Percentiles rank a stretch among this genome's conserved stretches.
Evolutionary conservation across 92 coral and sea anemone genomes (phyloP).

Genomic region (Zoanthus solanderi): DNA sequence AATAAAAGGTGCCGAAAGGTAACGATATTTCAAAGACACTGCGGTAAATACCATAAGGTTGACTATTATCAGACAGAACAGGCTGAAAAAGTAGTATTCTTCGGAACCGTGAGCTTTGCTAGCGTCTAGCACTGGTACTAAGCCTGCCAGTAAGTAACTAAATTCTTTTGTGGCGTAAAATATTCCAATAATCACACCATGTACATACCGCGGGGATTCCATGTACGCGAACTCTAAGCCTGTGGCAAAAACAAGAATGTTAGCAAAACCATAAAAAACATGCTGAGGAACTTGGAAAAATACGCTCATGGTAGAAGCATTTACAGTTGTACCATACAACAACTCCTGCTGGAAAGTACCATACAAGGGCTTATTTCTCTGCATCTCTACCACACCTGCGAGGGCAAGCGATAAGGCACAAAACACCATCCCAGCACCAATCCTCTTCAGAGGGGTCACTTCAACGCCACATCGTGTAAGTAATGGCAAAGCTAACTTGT

Average conservation of each 20-base stretch:
- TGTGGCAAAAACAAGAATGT: background rate
- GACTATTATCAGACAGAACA: too few species aligned
- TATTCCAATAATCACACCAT: too few species aligned
- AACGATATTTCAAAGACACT: too few species aligned
- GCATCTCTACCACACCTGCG: slow-evolving; percentile 77
- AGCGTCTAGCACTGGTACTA: too few species aligned
- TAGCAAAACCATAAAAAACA: slow-evolving; percentile 10
- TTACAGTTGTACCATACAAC: slow-evolving; percentile 20
- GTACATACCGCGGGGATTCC: too few species aligned
- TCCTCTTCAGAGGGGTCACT: slow-evolving; percentile 78
- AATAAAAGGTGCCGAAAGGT: too few species aligned
- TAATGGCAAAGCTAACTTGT: background rate
- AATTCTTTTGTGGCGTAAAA: too few species aligned
- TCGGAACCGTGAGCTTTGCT: too few species aligned
- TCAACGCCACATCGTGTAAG: slow-evolving; percentile 51
- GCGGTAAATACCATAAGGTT: too few species aligned
- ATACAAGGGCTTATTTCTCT: slow-evolving; percentile 51
- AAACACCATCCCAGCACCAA: slow-evolving; percentile 87
- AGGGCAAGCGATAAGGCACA: slow-evolving; percentile 73
- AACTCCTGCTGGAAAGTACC: slow-evolving; percentile 49
- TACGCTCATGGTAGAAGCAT: slow-evolving; percentile 69
- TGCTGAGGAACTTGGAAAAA: slow-evolving; percentile 86
- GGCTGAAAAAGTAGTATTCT: too few species aligned
- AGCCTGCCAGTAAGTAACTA: too few species aligned
- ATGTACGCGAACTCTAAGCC: background rate